Conservation (phyloP, 2,113 vertebrate genomes). For the Piaya cayana region DNA sequence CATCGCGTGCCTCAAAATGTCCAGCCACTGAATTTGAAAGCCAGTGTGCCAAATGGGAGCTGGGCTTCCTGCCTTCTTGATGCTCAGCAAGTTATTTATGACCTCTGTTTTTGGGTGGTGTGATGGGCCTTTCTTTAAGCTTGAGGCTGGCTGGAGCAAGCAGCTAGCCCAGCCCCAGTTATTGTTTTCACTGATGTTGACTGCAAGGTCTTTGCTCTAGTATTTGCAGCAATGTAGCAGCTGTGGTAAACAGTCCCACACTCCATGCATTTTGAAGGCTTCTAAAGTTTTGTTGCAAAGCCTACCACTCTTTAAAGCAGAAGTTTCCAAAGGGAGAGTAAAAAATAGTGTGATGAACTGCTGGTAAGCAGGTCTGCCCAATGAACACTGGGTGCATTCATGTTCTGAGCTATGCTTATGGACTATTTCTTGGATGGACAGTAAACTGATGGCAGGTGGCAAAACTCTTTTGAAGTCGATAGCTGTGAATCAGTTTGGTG, state of each 20-base stretch:
- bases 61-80: conserved; percentile 9
- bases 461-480: conserved; percentile 3
- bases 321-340: not conserved
- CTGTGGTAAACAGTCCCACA: not conserved
- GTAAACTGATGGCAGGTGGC: not conserved
- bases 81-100: not conserved
- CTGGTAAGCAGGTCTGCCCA: not conserved
- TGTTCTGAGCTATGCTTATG: not conserved
- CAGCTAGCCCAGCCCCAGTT: not conserved
- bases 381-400: not conserved
- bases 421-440: not conserved
- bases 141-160: not conserved
- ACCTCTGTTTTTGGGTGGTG: not conserved
- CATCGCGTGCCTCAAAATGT: not conserved
- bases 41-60: not conserved
- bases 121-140: not conserved
- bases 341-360: not conserved
- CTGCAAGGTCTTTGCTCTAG: not conserved
- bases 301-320: not conserved
- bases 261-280: not conserved
- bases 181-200: not conserved
- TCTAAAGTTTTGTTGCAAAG: not conserved
- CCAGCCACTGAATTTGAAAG: conserved; percentile 14
- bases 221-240: not conserved
- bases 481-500: conserved; percentile 19